Evolutionary conservation across 1,140 invertebrate species (phyloP).

Genomic region (Drosophila virilis): DNA sequence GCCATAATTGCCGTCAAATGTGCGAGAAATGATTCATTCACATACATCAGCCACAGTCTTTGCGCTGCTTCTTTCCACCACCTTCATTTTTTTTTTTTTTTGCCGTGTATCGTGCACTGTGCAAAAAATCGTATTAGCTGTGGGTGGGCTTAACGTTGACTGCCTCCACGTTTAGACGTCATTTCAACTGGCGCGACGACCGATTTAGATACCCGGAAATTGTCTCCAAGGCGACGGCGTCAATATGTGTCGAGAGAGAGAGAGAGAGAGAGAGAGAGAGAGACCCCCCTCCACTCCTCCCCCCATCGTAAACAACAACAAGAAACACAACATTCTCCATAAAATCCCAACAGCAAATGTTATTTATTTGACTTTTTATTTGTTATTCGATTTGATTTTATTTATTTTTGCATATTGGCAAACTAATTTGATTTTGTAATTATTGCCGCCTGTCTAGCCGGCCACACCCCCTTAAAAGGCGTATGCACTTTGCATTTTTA

Average conservation of each 20-base stretch:
- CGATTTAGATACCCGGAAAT: slow-evolving; percentile 78
- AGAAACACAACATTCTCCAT: neutral
- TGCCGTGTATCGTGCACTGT: neutral
- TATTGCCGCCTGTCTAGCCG: slow-evolving; percentile 21
- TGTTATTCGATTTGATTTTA: slow-evolving; percentile 4
- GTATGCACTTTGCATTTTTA: slow-evolving; percentile 11
- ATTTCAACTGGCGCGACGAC: slow-evolving; percentile 54
- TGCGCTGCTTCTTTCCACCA: too few relatives aligned
- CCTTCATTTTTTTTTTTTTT: too few relatives aligned
- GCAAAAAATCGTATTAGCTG: slow-evolving; percentile 16
- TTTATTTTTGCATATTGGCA: neutral
- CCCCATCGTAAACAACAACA: slow-evolving; percentile 3
- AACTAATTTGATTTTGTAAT: neutral
- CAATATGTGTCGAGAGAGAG: neutral
- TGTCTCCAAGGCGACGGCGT: slow-evolving; percentile 33
- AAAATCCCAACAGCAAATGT: neutral
- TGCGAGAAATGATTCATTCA: slow-evolving; percentile 18
- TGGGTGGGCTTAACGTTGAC: slow-evolving; percentile 8
- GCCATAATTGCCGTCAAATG: slow-evolving; percentile 57
- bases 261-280: neutral
- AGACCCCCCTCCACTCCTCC: too few relatives aligned
- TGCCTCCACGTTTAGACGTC: slow-evolving; percentile 45
- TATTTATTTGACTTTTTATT: too few relatives aligned
- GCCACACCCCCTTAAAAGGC: neutral
- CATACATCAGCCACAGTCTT: neutral